Percentiles rank a stretch among this genome's conserved stretches.
Conservation (phyloP, 2,888 invertebrate genomes). For the Prosapia bicincta region DNA sequence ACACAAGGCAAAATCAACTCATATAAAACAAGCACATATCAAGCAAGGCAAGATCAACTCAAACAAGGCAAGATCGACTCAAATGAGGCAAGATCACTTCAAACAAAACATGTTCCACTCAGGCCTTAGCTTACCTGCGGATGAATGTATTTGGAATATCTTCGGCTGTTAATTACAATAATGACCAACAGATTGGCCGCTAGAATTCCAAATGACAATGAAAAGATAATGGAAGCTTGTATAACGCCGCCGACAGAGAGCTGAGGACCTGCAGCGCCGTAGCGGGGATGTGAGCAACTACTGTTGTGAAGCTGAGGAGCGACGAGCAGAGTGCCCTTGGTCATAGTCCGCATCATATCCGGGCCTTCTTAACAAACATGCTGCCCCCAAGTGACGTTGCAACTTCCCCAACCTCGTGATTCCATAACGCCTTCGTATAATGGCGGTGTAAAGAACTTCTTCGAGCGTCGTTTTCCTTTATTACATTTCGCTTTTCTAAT, state of each 20-base stretch:
- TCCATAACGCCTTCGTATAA: no score
- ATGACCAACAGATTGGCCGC: conserved; percentile 77
- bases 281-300: conserved; percentile 72
- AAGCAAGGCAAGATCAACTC: no score
- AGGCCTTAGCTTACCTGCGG: conserved; percentile 76
- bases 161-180: conserved; percentile 75
- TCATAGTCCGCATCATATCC: conserved; percentile 29
- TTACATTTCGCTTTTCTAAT: no score
- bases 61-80: no score
- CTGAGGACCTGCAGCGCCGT: conserved; percentile 41
- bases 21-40: no score
- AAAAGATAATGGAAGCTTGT: conserved; percentile 71
- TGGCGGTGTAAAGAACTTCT: no score
- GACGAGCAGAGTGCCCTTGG: conserved; percentile 61
- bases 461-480: no score
- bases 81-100: no score
- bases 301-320: conserved; percentile 79
- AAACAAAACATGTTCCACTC: no score
- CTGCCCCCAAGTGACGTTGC: neutral
- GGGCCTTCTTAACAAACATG: neutral
- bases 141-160: conserved; percentile 72
- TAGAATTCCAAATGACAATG: conserved; percentile 73
- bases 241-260: conserved; percentile 68
- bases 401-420: neutral
- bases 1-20: no score